These are phyloP conservation scores for Dryocosmus kuriphilus DNA, from an alignment of 2,888 invertebrate genomes.

Conservation along the genomic window DNA sequence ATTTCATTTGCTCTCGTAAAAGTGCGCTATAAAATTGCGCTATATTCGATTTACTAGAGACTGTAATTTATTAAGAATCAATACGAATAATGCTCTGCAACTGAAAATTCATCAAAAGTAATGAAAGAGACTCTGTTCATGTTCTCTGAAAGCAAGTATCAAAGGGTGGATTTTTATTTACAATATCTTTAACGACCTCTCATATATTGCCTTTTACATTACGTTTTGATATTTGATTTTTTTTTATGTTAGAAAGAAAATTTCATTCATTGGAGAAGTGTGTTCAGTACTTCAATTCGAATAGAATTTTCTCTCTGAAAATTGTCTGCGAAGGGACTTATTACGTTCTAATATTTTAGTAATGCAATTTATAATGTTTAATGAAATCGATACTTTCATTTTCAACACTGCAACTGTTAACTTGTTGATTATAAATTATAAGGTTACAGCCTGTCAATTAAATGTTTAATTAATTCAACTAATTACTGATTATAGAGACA, in stretches of 20 bases:
- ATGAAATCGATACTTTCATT: constrained; percentile 8
- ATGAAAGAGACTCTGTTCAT: constrained; percentile 31
- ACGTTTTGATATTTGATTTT: background rate
- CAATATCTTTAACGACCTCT: constrained; percentile 33
- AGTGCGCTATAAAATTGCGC: constrained; percentile 2
- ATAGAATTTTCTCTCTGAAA: background rate
- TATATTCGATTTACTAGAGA: constrained; percentile 5
- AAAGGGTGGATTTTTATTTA: constrained; percentile 24
- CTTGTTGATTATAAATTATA: constrained; percentile 29
- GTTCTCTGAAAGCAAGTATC: constrained; percentile 26
- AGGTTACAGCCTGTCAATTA: constrained; percentile 24
- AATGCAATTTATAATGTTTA: constrained; percentile 7
- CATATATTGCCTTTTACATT: constrained; percentile 1
- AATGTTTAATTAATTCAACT: constrained; percentile 35
- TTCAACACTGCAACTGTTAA: background rate
- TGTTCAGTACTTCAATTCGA: background rate
- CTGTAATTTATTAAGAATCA: constrained; percentile 35
- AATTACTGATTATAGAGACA: constrained; percentile 24
- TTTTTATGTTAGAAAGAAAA: constrained; percentile 1
- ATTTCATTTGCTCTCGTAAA: constrained; percentile 32
- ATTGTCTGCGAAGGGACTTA: background rate
- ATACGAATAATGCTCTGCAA: constrained; percentile 9
- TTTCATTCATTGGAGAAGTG: background rate
- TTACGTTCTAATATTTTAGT: constrained; percentile 6
- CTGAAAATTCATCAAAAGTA: constrained; percentile 33